Conservation (phyloP, 2,888 invertebrate genomes). For the Griposia aprilina region DNA sequence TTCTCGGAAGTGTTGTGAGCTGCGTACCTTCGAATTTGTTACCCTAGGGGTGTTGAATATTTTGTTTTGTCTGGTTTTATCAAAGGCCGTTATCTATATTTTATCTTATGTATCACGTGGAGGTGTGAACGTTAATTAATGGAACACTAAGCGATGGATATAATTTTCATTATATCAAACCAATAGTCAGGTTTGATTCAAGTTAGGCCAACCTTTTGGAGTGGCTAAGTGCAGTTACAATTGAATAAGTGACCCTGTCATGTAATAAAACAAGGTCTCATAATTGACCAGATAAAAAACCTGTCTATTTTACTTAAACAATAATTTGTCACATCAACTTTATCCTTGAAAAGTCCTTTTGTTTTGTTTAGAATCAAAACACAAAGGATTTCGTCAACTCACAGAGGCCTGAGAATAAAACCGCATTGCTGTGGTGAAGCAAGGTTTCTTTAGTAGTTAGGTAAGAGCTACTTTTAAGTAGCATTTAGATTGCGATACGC, state of each 20-base stretch:
- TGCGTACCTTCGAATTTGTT: neutral
- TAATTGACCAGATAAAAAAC: neutral
- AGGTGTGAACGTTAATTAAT: too few species aligned
- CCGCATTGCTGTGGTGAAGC: constrained; percentile 72
- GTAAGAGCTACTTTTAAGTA: constrained; percentile 56
- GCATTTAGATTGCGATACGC: constrained; percentile 53
- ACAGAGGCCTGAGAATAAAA: constrained; percentile 75
- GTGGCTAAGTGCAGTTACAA: neutral
- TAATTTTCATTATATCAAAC: neutral
- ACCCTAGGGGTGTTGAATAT: neutral
- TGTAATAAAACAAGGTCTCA: neutral
- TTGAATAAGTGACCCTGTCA: neutral
- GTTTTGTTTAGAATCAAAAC: constrained; percentile 49
- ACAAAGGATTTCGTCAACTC: constrained; percentile 78
- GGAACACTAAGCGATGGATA: too few species aligned
- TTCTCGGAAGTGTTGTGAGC: neutral
- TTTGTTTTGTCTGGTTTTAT: constrained; percentile 1
- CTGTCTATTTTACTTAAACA: neutral
- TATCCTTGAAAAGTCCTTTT: constrained; percentile 52
- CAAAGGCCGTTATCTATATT: neutral
- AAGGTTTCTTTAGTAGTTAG: constrained; percentile 68
- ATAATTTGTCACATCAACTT: constrained; percentile 11
- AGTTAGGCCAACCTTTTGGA: neutral
- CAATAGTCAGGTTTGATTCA: neutral
- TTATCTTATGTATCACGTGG: neutral